These are phyloP conservation scores for Limnodromus scolopaceus DNA, from an alignment of 2,797 vertebrate genomes.

Conservation along the genomic window DNA sequence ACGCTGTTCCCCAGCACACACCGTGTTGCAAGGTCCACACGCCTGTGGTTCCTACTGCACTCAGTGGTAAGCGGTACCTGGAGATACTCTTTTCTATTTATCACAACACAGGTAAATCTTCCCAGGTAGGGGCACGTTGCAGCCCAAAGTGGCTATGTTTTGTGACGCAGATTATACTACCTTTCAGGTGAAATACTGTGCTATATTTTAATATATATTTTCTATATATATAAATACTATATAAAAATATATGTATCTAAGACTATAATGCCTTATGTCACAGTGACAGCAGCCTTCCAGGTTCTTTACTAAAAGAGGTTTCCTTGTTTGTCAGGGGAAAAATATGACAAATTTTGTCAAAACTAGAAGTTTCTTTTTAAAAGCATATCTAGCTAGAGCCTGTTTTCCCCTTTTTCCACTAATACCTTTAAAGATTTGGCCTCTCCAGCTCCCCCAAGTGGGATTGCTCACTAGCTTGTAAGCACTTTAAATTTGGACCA, in stretches of 20 bases:
- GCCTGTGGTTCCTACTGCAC: accelerated
- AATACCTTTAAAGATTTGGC: not conserved
- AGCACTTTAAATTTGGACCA: not conserved
- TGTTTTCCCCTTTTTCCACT: not conserved
- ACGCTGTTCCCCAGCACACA: not conserved
- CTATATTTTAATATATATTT: not conserved
- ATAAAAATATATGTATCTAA: not conserved
- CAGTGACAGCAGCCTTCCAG: not conserved
- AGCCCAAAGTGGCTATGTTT: not conserved
- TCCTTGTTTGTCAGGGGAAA: not conserved
- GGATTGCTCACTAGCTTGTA: not conserved
- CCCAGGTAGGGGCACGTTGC: not conserved
- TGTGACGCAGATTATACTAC: not conserved
- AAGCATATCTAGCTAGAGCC: not conserved
- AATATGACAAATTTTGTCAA: not conserved
- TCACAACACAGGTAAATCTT: not conserved
- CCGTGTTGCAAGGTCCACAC: accelerated
- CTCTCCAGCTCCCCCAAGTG: not conserved
- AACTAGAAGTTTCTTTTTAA: not conserved
- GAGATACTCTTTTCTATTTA: not conserved
- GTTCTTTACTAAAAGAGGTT: not conserved
- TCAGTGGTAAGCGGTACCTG: too few relatives aligned
- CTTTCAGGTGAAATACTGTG: not conserved
- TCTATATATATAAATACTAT: not conserved
- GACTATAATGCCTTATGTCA: not conserved